Evolutionary conservation across 2,797 vertebrate genomes (phyloP).

Genomic region (Garrulus glandarius): DNA sequence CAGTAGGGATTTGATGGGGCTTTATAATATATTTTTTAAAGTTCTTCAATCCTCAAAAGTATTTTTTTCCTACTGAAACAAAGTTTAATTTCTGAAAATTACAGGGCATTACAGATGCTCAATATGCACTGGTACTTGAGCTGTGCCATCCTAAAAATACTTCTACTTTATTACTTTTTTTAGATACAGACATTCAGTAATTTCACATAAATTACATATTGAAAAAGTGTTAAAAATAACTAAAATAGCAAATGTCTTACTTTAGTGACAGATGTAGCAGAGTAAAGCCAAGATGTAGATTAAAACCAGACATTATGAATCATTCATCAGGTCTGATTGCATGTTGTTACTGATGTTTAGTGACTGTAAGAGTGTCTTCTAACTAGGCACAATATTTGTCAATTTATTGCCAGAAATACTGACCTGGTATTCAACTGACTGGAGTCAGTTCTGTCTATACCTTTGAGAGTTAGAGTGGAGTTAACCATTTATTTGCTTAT

Average conservation of each 20-base stretch:
- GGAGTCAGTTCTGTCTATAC: not conserved
- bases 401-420: not conserved
- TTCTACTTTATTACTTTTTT: not conserved
- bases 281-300: constrained; percentile 20
- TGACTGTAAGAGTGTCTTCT: not conserved
- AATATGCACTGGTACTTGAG: not conserved
- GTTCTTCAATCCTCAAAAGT: not conserved
- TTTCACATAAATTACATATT: not conserved
- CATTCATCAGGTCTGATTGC: constrained; percentile 38
- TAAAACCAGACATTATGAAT: constrained; percentile 36
- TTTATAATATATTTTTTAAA: not conserved
- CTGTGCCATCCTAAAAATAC: not conserved
- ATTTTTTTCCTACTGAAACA: not conserved
- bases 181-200: not conserved
- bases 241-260: not conserved
- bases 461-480: not conserved
- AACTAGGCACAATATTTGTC: constrained; percentile 20
- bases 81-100: not conserved
- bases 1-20: not conserved
- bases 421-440: not conserved
- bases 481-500: not conserved
- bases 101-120: not conserved
- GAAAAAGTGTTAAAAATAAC: constrained; percentile 22
- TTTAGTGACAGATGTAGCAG: not conserved
- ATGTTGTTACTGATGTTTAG: constrained; percentile 27